Evolutionary conservation across 2,113 vertebrate species (phyloP), one percentile per base, ranked within the genome.

Genomic region (Cebidichthys violaceus): DNA sequence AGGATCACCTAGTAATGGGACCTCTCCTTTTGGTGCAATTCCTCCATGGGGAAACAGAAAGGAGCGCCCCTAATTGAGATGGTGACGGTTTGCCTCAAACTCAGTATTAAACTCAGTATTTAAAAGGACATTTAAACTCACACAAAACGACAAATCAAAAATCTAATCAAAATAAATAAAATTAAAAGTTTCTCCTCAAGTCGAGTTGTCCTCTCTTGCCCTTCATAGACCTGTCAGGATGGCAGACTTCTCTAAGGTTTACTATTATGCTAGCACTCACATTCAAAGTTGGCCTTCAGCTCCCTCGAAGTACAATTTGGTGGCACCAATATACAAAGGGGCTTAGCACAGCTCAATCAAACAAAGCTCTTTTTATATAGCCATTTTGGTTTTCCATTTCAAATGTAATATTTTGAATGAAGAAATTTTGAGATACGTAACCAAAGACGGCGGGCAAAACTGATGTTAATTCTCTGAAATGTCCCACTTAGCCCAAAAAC

Each of bases 401-500:
- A 74, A 61, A 57, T 37, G 4, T 20, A 43, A 31, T 52, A 11
- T 20, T 52, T 83, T 83, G 1, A 22, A 31, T 15, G 45, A 17
- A 62, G 43, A 62, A 27, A 31, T 69, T 59, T 41, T 64, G 20
- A 71, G n/a, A 54, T n/a, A 41, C 1, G 62, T 10, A 33, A 39
- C 18, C 67, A 61, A 8, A 55, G 37, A 70, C 43, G 73, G 33
- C 55, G 43, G 20, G 45, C 2, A 77, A 47, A 67, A 73, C 14
- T 20, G 41, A 31, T 52, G 64, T n/a, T 60, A 52, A 83, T 47
- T 75, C 33, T 68, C n/a, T 43, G 52, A 73, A 41, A 73, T 52
- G 22, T 73, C 54, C 31, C 62, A 59, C 47, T 50, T 9, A 52
- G 24, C 31, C 66, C 65, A 77, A 82, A 75, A 79, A 35, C 57